Percentiles rank a stretch among this genome's conserved stretches.
These are phyloP conservation scores for Sphyrna mokarran DNA, from an alignment of 2,113 vertebrate species.

Conservation along the genomic window DNA sequence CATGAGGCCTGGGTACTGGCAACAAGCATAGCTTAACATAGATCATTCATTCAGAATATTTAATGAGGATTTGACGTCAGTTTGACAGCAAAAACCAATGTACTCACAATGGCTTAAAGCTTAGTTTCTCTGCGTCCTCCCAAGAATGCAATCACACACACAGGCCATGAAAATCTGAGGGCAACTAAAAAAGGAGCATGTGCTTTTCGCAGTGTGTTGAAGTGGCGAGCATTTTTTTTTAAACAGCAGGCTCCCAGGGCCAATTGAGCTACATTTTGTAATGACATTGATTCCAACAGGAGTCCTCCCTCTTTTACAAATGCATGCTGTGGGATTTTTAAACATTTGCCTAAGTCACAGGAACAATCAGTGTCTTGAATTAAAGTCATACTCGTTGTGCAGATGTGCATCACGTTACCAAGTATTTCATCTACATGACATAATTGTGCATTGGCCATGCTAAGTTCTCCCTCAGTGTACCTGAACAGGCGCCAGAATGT, in stretches of 20 bases:
- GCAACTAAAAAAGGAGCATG: too few species aligned
- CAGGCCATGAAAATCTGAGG: neutral
- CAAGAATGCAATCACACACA: neutral
- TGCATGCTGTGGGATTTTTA: neutral
- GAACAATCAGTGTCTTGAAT: neutral
- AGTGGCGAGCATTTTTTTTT: neutral
- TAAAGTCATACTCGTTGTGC: neutral
- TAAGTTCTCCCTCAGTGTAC: too few species aligned
- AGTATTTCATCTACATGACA: neutral
- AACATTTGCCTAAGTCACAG: neutral
- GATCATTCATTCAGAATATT: slow-evolving; percentile 9
- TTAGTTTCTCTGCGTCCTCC: neutral
- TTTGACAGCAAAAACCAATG: neutral
- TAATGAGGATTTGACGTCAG: neutral
- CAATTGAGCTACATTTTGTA: neutral
- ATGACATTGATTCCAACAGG: neutral
- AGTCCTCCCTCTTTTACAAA: neutral
- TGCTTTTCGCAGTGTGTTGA: neutral
- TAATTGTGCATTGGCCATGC: neutral
- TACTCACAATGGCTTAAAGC: neutral
- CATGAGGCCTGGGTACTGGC: neutral
- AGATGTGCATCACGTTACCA: neutral
- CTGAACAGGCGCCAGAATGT: too few species aligned
- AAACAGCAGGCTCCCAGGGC: neutral
- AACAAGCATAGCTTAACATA: neutral